phyloP scores from a whole-genome alignment of 2,113 vertebrate genomes.

The Anguilla japonica region DNA sequence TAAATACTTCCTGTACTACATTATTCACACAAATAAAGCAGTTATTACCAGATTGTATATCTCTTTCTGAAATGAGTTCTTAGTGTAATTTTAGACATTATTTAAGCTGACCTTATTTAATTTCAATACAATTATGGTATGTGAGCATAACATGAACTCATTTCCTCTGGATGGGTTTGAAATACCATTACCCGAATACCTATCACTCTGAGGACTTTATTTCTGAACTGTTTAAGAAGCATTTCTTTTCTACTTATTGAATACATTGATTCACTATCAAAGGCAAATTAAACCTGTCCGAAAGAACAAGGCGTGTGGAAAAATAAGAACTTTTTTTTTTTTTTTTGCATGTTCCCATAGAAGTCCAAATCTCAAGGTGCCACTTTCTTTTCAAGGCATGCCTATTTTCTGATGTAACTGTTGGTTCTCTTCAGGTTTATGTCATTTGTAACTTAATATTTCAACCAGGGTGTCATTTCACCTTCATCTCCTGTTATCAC shows the following conservation, averaged over 20 bases:
- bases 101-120: background rate
- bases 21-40: conserved; percentile 54
- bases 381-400: conserved; percentile 9
- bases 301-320: background rate
- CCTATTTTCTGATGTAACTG: conserved; percentile 5
- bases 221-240: background rate
- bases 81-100: conserved; percentile 51
- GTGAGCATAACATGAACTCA: background rate
- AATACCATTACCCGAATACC: background rate
- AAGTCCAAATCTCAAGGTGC: background rate
- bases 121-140: background rate
- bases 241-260: background rate
- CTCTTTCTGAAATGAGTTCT: conserved; percentile 68
- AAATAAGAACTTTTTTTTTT: background rate
- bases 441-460: background rate
- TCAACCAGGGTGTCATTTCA: background rate
- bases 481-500: background rate
- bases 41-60: conserved; percentile 60
- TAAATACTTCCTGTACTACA: conserved; percentile 58
- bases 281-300: background rate
- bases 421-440: conserved; percentile 12
- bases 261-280: background rate
- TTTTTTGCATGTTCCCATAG: conserved; percentile 4
- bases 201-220: background rate
- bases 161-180: background rate